phyloP scores from a whole-genome alignment of 2,888 invertebrate species.

The Epinotia bilunana region DNA sequence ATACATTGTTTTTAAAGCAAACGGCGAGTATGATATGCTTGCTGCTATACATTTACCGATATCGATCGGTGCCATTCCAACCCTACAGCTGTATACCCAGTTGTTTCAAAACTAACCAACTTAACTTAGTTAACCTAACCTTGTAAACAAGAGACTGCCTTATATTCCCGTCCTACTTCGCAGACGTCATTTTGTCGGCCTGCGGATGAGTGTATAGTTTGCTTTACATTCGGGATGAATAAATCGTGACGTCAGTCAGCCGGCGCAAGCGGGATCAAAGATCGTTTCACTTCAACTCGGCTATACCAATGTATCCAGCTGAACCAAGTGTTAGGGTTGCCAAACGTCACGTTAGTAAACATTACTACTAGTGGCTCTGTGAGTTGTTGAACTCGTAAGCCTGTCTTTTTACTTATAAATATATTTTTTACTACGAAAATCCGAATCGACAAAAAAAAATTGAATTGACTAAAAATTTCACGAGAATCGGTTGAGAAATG shows the following conservation, averaged over 20 bases:
- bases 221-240: conserved; percentile 60
- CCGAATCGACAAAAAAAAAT: no score
- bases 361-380: no score
- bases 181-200: background rate
- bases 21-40: no score
- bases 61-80: no score
- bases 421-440: no score
- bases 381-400: no score
- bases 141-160: background rate
- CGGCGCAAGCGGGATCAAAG: conserved; percentile 70
- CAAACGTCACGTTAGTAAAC: conserved; percentile 38
- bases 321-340: conserved; percentile 57
- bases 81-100: background rate
- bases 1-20: no score
- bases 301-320: conserved; percentile 57
- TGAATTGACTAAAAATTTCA: no score
- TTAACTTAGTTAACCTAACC: background rate
- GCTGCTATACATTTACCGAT: no score
- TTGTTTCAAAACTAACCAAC: background rate
- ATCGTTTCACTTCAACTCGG: conserved; percentile 68
- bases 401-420: no score
- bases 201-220: conserved; percentile 42
- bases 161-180: conserved; percentile 13
- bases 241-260: conserved; percentile 72
- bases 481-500: no score